Evolutionary conservation across 2,113 vertebrate genomes (phyloP), one percentile per base, ranked within the genome.

Genomic region (Steatornis caripensis): DNA sequence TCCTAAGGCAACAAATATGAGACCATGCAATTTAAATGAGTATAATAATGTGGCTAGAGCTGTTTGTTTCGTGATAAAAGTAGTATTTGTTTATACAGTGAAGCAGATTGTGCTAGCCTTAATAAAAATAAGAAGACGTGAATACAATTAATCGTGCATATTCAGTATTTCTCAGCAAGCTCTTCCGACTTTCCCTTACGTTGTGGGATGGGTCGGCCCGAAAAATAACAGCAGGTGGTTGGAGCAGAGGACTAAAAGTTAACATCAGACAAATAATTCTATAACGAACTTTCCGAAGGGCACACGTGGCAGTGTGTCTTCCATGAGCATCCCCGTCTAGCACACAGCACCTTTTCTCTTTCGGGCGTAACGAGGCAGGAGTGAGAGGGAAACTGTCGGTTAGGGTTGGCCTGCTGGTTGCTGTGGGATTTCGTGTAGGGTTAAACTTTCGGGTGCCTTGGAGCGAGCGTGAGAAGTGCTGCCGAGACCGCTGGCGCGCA

Each of bases 71-170:
- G 4, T 45, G 17, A 5, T 29, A 29, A 12, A n/a, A 84, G 12
- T 9, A 23, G 1, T 57, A 4, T 57, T 65, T 80, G 62, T 18
- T 32, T 14, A 3, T 30, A 12, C 7, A 46, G 3, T 12, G 26
- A 23, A 60, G 23, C 57, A 53, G 36, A 46, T 11, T 15, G 32
- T 72, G 61, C 34, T 45, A 39, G 32, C 16, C 48, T 66, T 39
- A n/a, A 32, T 20, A 34, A 4, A 24, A 30, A 36, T 30, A 29
- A 15, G 12, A 11, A 1, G 8, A 29, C 3, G 0, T 8, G 10
- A 48, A 17, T 54, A 10, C 16, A 8, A 10, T n/a, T 43, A 0
- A 1, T 60, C 9, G 7, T 8, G 15, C 39, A 5, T 43, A 5
- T 22, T 55, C 66, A 62, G 9, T 34, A 17, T 62, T 81, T 46